Evolutionary conservation across 1,140 invertebrate species (phyloP).

Genomic region (Copidosoma floridanum): DNA sequence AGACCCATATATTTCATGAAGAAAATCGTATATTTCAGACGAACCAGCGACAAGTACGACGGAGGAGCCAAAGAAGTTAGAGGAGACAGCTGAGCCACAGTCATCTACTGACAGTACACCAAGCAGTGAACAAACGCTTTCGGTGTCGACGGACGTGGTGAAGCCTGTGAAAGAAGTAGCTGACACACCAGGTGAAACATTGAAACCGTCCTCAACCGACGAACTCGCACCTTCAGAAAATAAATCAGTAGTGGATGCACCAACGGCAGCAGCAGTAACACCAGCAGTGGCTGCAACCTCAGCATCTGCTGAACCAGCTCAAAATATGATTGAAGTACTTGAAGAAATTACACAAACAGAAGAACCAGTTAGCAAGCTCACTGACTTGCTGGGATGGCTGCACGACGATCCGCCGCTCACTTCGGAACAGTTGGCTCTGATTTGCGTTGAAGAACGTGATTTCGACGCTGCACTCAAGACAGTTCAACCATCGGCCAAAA

Average conservation of each 20-base stretch:
- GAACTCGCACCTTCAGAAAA: too few species aligned
- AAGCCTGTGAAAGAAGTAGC: background rate
- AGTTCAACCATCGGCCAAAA: constrained; percentile 89
- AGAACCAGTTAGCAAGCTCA: constrained; percentile 27
- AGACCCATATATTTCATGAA: too few species aligned
- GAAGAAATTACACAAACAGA: constrained; percentile 2
- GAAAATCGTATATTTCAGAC: too few species aligned
- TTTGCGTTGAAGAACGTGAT: constrained; percentile 72
- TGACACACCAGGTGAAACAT: background rate
- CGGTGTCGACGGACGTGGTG: too few species aligned
- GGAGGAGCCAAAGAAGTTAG: too few species aligned
- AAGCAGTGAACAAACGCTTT: too few species aligned
- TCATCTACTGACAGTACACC: too few species aligned
- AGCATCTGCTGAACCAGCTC: background rate
- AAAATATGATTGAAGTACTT: background rate
- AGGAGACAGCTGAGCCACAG: too few species aligned
- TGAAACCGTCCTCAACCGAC: too few species aligned
- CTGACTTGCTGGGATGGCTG: constrained; percentile 58
- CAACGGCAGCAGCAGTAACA: background rate
- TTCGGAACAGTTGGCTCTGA: constrained; percentile 60
- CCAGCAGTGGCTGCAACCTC: background rate
- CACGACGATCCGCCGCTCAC: constrained; percentile 60
- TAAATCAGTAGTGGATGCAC: background rate
- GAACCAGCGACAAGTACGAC: too few species aligned
- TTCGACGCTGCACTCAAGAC: constrained; percentile 77